Percentiles rank a stretch among this genome's conserved stretches.
phyloP scores from a whole-genome alignment of 2,113 vertebrate genomes.

The Centropristis striata region DNA sequence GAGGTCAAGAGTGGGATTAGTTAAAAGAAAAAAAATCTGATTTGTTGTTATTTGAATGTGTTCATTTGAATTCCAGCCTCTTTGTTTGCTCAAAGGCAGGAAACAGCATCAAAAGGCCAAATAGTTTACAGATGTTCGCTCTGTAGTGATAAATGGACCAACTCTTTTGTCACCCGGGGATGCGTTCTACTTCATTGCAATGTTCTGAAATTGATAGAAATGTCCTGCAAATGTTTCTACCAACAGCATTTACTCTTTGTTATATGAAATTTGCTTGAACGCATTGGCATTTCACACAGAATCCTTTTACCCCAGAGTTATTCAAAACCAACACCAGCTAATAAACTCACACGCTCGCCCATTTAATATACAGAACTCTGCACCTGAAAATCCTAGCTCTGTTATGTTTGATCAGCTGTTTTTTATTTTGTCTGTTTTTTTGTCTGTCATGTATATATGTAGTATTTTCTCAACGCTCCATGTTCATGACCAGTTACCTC shows the following conservation, averaged over 20 bases:
- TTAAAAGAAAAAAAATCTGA: not conserved
- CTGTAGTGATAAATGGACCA: constrained; percentile 21
- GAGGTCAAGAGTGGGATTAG: not conserved
- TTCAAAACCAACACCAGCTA: constrained; percentile 75
- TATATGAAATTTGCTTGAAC: constrained; percentile 4
- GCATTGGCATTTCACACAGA: constrained; percentile 11
- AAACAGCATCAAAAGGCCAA: constrained; percentile 32
- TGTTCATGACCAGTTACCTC: constrained; percentile 13
- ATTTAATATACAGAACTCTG: constrained; percentile 22
- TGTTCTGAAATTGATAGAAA: constrained; percentile 10
- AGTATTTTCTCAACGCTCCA: constrained; percentile 36
- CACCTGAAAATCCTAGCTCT: constrained; percentile 34
- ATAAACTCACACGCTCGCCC: constrained; percentile 64
- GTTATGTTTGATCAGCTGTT: constrained; percentile 36
- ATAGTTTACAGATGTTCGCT: constrained; percentile 41
- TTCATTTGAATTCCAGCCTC: constrained; percentile 14
- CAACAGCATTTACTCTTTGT: constrained; percentile 21
- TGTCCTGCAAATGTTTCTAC: not conserved
- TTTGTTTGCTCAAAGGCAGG: constrained; percentile 24
- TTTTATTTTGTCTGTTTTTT: constrained; percentile 13
- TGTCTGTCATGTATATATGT: constrained; percentile 59
- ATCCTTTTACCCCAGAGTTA: constrained; percentile 33
- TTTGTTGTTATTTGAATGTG: constrained; percentile 28
- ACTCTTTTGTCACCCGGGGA: not conserved
- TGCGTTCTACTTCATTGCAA: constrained; percentile 14